Evolutionary conservation across 2,888 invertebrate genomes (phyloP), one percentile per base, ranked within the genome.

Genomic region (Cantharis nigra): DNA sequence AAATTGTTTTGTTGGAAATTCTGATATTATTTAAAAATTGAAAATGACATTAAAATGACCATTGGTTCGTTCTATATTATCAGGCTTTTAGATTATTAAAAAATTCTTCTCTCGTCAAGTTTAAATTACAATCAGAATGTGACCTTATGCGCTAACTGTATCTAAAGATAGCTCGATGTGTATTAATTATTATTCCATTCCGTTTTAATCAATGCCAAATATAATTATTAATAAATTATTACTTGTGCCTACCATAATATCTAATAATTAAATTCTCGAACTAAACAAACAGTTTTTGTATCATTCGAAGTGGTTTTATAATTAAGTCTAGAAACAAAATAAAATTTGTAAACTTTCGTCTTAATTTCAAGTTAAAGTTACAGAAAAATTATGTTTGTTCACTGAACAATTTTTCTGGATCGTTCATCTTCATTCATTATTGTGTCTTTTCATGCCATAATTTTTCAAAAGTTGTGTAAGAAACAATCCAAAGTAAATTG

Each of bases 401-500:
- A 2, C n/a, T 49, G 33, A 49, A 49, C 49, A n/a, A 49, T 49
- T n/a, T 49, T 49, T 49, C 49, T 49, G 49, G 49, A 49, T 49
- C 49, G 49, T 49, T 49, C 49, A 49, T 49, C 49, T n/a, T 49
- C n/a, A 49, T 49, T 49, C 49, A 49, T 49, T 49, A 49, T n/a
- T n/a, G 49, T 49, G 49, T 49, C 49, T 49, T 49, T 13, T n/a
- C 49, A n/a, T 3, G 49, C 49, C n/a, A n/a, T 49, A n/a, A 2
- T 49, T 49, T 49, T 49, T 49, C n/a, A 49, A 49, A 49, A 49
- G n/a, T n/a, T 49, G 49, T 71, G 71, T 72, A 69, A 14, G 71
- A 69, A 74, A 71, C 77, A 77, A 71, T 77, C 74, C 69, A 33
- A 62, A 71, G 64, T 77, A 74, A 77, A 77, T 77, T 69, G 74